phyloP scores from a whole-genome alignment of 2,113 vertebrate species.

The Mesitornis unicolor region DNA sequence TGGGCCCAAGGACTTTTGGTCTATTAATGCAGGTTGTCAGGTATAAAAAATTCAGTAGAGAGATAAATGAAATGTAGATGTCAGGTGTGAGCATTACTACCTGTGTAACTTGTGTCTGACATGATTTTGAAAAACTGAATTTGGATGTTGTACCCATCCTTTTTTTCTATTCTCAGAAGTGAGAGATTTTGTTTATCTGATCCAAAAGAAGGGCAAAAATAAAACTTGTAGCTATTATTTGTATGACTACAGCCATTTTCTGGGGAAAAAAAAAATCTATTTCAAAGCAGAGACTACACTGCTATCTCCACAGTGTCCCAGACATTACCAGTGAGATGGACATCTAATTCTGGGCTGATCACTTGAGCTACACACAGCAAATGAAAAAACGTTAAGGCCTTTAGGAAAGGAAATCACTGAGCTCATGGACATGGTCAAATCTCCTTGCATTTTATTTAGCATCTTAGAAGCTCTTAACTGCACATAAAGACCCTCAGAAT shows the following conservation, averaged over 20 bases:
- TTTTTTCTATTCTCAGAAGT: neutral
- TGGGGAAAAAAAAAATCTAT: neutral
- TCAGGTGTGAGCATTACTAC: neutral
- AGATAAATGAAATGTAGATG: neutral
- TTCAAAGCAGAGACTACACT: neutral
- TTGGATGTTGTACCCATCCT: neutral
- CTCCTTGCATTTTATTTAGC: neutral
- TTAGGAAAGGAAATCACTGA: neutral
- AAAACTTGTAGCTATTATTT: neutral
- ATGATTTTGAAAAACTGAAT: neutral
- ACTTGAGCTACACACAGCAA: neutral
- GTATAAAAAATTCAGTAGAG: neutral
- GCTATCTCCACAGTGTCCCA: neutral
- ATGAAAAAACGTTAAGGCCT: neutral
- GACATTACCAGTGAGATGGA: neutral
- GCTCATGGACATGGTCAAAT: neutral
- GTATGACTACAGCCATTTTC: neutral
- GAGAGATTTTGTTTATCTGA: neutral
- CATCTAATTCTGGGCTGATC: neutral
- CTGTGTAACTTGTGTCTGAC: neutral
- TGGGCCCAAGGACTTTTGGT: neutral
- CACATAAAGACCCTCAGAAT: neutral
- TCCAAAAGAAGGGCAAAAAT: neutral
- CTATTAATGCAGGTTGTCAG: fast-evolving
- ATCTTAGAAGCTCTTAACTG: neutral